Conservation (phyloP, 2,888 invertebrate genomes). For the Lasius platythorax region DNA sequence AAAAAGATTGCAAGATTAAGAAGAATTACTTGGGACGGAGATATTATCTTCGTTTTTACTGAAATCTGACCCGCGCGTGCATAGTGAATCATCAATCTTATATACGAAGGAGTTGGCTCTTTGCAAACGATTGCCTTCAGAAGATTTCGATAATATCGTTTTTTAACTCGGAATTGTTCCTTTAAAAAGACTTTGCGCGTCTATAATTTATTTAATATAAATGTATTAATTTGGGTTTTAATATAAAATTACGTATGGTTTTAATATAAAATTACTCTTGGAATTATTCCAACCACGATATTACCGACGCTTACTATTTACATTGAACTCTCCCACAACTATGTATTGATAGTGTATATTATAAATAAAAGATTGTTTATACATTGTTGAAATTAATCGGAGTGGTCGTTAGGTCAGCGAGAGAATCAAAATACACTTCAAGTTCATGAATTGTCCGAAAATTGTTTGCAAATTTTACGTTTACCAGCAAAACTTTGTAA, state of each 20-base stretch:
- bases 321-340: background rate
- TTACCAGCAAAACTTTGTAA: background rate
- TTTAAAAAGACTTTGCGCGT: background rate
- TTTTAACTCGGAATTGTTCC: background rate
- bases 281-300: background rate
- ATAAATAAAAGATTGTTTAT: conserved; percentile 18
- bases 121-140: background rate
- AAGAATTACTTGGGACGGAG: conserved; percentile 20
- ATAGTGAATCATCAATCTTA: conserved; percentile 8
- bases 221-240: background rate
- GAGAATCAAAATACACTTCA: background rate
- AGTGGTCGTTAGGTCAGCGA: background rate
- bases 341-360: background rate
- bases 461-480: conserved; percentile 15
- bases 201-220: conserved; percentile 9
- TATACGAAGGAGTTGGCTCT: background rate
- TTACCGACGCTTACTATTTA: background rate
- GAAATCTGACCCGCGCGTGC: background rate
- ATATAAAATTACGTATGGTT: too few species aligned
- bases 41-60: conserved; percentile 10
- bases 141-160: background rate
- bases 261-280: background rate
- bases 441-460: background rate
- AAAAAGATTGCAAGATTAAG: conserved; percentile 30
- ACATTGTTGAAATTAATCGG: conserved; percentile 4